Evolutionary conservation across 2,888 invertebrate species (phyloP), one percentile per base, ranked within the genome.

Genomic region (Glyphotaelius pellucidus): DNA sequence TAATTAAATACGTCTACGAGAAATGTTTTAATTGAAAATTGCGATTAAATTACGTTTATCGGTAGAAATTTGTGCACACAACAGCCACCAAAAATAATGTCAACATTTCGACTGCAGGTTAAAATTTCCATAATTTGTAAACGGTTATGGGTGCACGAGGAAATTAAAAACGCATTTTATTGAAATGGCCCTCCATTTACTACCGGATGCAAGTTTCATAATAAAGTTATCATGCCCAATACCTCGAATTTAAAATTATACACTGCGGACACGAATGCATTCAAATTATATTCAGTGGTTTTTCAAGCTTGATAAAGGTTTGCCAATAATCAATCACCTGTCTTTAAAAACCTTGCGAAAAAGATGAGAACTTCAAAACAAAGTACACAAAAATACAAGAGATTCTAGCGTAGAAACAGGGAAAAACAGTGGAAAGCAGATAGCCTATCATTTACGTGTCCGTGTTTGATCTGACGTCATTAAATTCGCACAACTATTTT

Each of bases 161-260:
- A 15, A 35, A 83, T 35, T 83, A 83, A 83, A 38, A 83, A 35
- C 83, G 25, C 25, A 83, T 31, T 83, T 83, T 32, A 83, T 83
- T 83, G 15, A 35, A 83, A 83, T 83, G 35, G 7, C 83, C 32
- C 83, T 12, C 7, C 35, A 38, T 35, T 83, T 83, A 38, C 35
- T 83, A n/a, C 83, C 83, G 83, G 83, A 83, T 83, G 35, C 83
- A 32, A 83, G 25, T 11, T 83, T 35, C 35, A 35, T 35, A 83
- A 83, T 83, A 35, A 83, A 83, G 83, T 83, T 38, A 83, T 83
- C 19, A 83, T 83, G 32, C 25, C 32, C 25, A 35, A 35, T 83
- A 35, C 32, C 35, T 83, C 25, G 19, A 83, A 67, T 67, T 25
- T n/a, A 67, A 67, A 67, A 67, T 67, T 67, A 67, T 67, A 67